These are phyloP conservation scores for Cinclus cinclus DNA, from an alignment of 2,113 vertebrate genomes.

Conservation along the genomic window DNA sequence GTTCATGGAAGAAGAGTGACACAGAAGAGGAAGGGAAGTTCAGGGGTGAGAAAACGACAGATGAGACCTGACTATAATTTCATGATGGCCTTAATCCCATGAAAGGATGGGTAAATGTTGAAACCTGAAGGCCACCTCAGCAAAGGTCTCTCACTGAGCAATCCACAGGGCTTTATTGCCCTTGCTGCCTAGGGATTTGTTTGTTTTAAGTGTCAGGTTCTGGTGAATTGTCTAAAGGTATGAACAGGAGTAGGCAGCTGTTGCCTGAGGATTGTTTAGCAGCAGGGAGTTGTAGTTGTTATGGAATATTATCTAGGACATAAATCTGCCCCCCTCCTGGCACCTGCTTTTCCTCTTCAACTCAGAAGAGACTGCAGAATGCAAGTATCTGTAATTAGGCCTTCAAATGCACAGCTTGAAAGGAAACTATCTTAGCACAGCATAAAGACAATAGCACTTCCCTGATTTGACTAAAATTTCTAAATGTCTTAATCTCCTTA, in stretches of 20 bases:
- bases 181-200: not conserved
- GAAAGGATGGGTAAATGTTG: not conserved
- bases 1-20: rapidly evolving
- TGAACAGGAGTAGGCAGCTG: not conserved
- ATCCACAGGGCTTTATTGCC: not conserved
- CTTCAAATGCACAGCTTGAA: constrained; percentile 21
- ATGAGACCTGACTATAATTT: not conserved
- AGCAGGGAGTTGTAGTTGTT: not conserved
- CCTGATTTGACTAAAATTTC: not conserved
- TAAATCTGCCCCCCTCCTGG: not conserved
- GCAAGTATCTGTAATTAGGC: not conserved
- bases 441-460: not conserved
- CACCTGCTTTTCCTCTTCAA: not conserved
- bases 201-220: not conserved
- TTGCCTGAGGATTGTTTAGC: not conserved
- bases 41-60: not conserved
- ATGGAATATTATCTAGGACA: not conserved
- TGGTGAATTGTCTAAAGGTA: not conserved
- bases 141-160: not conserved
- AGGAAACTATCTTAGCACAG: not conserved
- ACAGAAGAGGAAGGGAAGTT: not conserved
- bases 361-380: not conserved
- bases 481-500: not conserved
- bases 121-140: not conserved
- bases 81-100: not conserved